Evolutionary conservation across 2,797 vertebrate species (phyloP), one percentile per base, ranked within the genome.

Genomic region (Psittacula derbiana): DNA sequence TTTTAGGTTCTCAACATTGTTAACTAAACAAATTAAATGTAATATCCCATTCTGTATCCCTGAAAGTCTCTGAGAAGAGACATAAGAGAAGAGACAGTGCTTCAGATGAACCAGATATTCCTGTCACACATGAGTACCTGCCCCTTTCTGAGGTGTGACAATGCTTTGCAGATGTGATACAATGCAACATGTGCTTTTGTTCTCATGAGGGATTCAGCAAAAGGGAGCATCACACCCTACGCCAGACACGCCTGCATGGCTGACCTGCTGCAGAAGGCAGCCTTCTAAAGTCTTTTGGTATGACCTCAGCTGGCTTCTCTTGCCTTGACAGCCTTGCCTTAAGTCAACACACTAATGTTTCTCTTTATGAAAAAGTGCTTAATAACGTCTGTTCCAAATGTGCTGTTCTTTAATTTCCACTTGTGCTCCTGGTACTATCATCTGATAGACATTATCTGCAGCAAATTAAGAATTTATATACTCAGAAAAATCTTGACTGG

Each of bases 391-490:
- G 55, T 38, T 92, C 49, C 58, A 86, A 92, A 85, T 46, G 88
- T 90, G 81, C 89, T 90, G 67, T 75, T 92, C 92, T 86, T 93
- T 83, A 65, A 88, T 96, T 96, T 96, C 89, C 76, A 94, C 62
- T 95, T 75, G 70, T 88, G 93, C 81, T 95, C 33, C 81, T 86
- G 79, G 79, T 84, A 82, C 76, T 93, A 84, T 96, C 92, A 96
- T 90, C 93, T 96, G 94, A 55, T 90, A 96, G 92, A 85, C 88
- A 88, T 95, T 95, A 96, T 91, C 93, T 97, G 60, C 43, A 91
- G 86, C 90, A 96, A 97, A 97, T 96, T 96, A 97, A 94, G 91
- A 87, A 97, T 96, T 96, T 94, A 95, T 97, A 58, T 74, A 92
- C 87, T 91, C 87, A 92, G 86, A 81, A 95, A 93, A 79, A 84